These are phyloP conservation scores for Lochmaea capreae DNA, from an alignment of 2,888 invertebrate species.

Conservation along the genomic window DNA sequence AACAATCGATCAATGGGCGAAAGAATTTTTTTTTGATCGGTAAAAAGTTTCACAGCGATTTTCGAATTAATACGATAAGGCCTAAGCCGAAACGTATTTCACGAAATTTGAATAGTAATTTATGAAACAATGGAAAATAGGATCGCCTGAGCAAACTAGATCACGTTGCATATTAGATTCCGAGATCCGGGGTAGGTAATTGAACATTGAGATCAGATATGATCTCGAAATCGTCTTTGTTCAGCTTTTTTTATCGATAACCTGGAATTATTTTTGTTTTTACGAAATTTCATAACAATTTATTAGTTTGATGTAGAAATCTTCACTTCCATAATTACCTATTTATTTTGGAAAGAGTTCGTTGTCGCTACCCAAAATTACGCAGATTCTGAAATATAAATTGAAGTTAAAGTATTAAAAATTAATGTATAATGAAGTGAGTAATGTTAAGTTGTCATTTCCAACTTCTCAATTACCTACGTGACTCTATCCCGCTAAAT, in stretches of 20 bases:
- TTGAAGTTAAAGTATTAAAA: not conserved
- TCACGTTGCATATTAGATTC: slow-evolving; percentile 37
- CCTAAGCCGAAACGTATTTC: slow-evolving; percentile 3
- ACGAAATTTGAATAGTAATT: slow-evolving; percentile 39
- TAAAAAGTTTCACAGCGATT: too few relatives aligned
- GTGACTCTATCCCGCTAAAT: slow-evolving; percentile 21
- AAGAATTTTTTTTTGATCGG: too few relatives aligned
- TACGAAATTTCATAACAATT: too few relatives aligned
- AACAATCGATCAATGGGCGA: too few relatives aligned
- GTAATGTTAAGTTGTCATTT: slow-evolving; percentile 29
- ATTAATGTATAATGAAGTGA: slow-evolving; percentile 20
- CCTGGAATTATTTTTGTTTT: not conserved
- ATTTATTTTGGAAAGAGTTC: too few relatives aligned
- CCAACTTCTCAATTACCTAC: slow-evolving; percentile 24
- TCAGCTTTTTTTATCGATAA: not conserved
- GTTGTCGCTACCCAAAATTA: too few relatives aligned
- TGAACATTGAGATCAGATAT: slow-evolving; percentile 26
- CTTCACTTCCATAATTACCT: too few relatives aligned
- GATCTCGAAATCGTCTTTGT: slow-evolving; percentile 23
- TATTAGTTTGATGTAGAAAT: too few relatives aligned
- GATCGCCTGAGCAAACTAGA: slow-evolving; percentile 32
- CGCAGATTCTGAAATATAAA: not conserved
- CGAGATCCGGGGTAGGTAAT: slow-evolving; percentile 31
- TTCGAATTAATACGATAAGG: not conserved
- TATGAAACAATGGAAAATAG: slow-evolving; percentile 35